Evolutionary conservation across 2,113 vertebrate species (phyloP).

Genomic region (Sebastes fasciatus): DNA sequence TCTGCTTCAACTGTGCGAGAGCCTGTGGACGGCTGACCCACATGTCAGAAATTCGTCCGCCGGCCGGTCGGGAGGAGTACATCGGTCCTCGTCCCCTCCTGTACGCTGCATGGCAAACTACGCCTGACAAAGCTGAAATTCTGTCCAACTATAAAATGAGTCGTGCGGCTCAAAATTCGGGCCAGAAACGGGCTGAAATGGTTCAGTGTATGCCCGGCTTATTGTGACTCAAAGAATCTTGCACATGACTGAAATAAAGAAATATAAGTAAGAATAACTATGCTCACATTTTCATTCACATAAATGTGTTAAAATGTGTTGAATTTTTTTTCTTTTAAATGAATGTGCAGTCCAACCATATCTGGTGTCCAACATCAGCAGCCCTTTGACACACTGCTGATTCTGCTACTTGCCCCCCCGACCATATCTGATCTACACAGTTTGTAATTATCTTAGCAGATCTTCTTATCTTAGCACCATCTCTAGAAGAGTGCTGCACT

Average conservation of each 20-base stretch:
- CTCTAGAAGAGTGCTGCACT: slow-evolving; percentile 21
- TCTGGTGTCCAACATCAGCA: slow-evolving; percentile 32
- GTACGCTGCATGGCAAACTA: no score
- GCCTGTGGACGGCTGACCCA: no score
- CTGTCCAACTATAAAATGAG: no score
- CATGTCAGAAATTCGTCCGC: no score
- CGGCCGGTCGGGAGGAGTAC: no score
- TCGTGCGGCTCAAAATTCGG: no score
- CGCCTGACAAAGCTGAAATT: no score
- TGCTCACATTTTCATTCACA: not conserved
- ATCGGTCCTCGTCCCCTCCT: no score
- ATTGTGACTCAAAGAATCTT: not conserved
- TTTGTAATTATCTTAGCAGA: slow-evolving; percentile 60
- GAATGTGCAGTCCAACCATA: slow-evolving; percentile 16
- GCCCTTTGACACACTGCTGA: slow-evolving; percentile 36
- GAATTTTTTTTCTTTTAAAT: not conserved
- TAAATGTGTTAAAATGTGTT: not conserved
- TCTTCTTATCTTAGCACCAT: slow-evolving; percentile 47
- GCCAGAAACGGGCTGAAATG: no score
- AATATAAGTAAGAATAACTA: not conserved
- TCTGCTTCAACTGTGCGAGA: no score
- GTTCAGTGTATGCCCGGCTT: no score
- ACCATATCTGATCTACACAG: slow-evolving; percentile 53
- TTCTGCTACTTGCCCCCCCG: slow-evolving; percentile 28
- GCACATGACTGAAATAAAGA: not conserved